These are phyloP conservation scores for Poecile atricapillus DNA, from an alignment of 2,113 vertebrate genomes.

Conservation along the genomic window DNA sequence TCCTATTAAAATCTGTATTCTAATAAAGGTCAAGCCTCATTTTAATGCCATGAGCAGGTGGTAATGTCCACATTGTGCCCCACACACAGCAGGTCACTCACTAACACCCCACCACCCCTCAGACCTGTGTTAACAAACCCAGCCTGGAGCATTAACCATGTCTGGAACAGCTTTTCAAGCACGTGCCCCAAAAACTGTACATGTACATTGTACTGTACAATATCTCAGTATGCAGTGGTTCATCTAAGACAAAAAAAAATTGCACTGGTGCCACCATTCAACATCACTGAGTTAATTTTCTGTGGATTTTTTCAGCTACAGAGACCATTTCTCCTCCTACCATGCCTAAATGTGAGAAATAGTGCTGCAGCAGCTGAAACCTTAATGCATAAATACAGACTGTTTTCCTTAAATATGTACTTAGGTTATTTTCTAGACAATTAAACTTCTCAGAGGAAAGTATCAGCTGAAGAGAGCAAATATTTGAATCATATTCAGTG, in stretches of 20 bases:
- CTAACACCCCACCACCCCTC: not conserved
- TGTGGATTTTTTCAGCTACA: not conserved
- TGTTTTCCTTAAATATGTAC: constrained; percentile 3
- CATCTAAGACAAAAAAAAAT: not conserved
- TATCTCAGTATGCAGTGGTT: not conserved
- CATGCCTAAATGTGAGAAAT: not conserved
- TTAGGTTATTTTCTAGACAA: constrained; percentile 32
- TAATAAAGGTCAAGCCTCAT: not conserved
- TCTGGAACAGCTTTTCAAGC: not conserved
- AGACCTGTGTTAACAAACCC: not conserved
- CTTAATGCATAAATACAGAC: not conserved
- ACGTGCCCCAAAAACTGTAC: not conserved
- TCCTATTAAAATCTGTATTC: not conserved
- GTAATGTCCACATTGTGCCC: not conserved
- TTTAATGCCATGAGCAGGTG: rapidly evolving
- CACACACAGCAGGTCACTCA: not conserved
- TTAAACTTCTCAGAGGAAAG: not conserved
- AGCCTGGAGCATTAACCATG: not conserved
- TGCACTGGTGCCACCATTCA: not conserved
- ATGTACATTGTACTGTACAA: not conserved
- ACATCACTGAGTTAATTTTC: not conserved
- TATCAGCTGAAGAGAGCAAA: constrained; percentile 19
- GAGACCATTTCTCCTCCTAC: not conserved
- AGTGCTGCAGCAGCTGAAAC: not conserved
- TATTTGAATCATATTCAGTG: constrained; percentile 9